Conservation (phyloP, 2,113 vertebrate genomes). For the Nasalis larvatus region DNA sequence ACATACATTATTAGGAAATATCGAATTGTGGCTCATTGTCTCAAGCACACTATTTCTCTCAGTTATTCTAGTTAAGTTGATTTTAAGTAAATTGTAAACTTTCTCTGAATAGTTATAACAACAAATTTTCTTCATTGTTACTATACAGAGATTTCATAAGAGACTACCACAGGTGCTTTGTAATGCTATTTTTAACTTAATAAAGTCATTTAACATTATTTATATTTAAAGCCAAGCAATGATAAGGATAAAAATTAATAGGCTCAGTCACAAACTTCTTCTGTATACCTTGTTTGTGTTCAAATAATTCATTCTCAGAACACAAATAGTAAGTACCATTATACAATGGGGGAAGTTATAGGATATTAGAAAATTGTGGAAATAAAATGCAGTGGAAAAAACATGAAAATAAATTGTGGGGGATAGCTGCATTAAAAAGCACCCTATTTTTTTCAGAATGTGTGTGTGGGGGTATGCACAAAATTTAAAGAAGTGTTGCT, state of each 20-base stretch:
- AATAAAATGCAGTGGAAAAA: not conserved
- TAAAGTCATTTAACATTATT: conserved; percentile 75
- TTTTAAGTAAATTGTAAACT: conserved; percentile 75
- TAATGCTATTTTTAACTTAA: conserved; percentile 81
- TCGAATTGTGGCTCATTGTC: conserved; percentile 64
- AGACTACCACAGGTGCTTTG: conserved; percentile 75
- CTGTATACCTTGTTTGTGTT: conserved; percentile 36
- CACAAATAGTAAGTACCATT: not conserved
- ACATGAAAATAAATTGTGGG: not conserved
- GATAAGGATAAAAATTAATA: conserved; percentile 70
- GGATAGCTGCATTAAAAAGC: conserved; percentile 15
- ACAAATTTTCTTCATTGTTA: conserved; percentile 63
- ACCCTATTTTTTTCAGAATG: not conserved
- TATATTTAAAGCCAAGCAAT: conserved; percentile 76
- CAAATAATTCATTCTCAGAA: conserved; percentile 38
- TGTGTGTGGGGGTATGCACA: not conserved
- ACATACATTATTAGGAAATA: conserved; percentile 77
- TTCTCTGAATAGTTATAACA: conserved; percentile 64
- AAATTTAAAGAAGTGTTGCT: conserved; percentile 13
- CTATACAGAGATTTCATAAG: conserved; percentile 77
- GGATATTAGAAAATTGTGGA: not conserved
- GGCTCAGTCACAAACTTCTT: conserved; percentile 74
- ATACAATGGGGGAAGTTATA: not conserved
- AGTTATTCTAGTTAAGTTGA: conserved; percentile 69
- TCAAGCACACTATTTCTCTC: conserved; percentile 52